A percentile compares a stretch with the other conserved stretches of the same genome.
Evolutionary conservation across 2,888 invertebrate genomes (phyloP).

Genomic region (Zhuqinia jingwanae): DNA sequence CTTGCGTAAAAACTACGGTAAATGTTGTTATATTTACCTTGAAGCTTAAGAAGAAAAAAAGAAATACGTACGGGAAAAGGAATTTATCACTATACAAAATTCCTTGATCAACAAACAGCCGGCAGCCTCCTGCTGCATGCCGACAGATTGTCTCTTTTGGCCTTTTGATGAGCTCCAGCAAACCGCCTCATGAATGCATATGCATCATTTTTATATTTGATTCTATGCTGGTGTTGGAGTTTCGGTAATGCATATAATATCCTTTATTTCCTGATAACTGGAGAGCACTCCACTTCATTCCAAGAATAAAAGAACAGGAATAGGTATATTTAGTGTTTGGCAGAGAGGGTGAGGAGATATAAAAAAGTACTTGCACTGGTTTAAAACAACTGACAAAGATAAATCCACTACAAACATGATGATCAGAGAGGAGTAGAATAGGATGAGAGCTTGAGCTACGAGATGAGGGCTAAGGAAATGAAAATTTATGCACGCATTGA

Average conservation of each 20-base stretch:
- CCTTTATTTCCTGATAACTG: slow-evolving; percentile 61
- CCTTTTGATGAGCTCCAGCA: slow-evolving; percentile 55
- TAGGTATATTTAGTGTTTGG: background rate
- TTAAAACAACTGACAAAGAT: slow-evolving; percentile 64
- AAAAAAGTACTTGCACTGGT: slow-evolving; percentile 23
- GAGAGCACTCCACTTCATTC: slow-evolving; percentile 1
- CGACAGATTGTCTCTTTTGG: slow-evolving; percentile 60
- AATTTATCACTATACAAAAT: slow-evolving; percentile 26
- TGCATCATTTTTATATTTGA: slow-evolving; percentile 35
- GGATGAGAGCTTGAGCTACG: background rate
- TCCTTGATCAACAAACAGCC: slow-evolving; percentile 44
- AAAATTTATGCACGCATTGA: slow-evolving; percentile 75
- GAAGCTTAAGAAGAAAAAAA: no score
- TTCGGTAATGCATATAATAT: slow-evolving; percentile 28
- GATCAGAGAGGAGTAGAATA: slow-evolving; percentile 10
- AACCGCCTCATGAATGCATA: slow-evolving; percentile 47
- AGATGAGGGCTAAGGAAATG: slow-evolving; percentile 50
- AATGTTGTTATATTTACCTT: slow-evolving; percentile 37
- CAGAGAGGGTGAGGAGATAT: background rate
- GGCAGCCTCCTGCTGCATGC: slow-evolving; percentile 56
- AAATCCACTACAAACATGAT: slow-evolving; percentile 43
- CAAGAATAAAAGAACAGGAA: background rate
- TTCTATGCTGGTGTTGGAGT: slow-evolving; percentile 7
- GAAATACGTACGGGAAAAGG: no score
- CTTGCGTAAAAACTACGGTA: slow-evolving; percentile 5